Base-by-base conservation (phyloP, 2,888 invertebrate genomes). In the Isotomurus palustris region DNA sequence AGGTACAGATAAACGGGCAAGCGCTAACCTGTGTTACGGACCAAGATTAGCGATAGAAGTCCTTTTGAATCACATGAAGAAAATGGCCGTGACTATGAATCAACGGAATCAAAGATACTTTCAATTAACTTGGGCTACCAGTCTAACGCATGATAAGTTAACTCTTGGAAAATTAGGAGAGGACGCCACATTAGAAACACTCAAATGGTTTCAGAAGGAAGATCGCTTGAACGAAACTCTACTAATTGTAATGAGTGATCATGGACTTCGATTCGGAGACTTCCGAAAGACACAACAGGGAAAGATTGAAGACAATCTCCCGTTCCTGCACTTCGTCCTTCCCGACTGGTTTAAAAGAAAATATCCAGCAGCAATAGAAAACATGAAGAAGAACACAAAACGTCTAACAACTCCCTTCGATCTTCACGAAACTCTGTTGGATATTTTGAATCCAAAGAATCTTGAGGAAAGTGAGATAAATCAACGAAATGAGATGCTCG, bases 251-350 rank as follows among this genome's bases (percentile, higher is more conserved):
- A 79, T 92, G 78, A 92, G 92, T 74, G 94, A 94, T 73, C 94
- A 94, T 72, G 94, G 94, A 0, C 84, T 91, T 58, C 78, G 93
- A 60, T 92, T 88, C 85, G 93, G 92, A 2, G 80, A 80, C 6
- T 90, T 91, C 68, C 80, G 91, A 10, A 79, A 81, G 67, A 92
- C 92, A 0, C 88, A 87, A 75, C 89, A 92, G 28, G 79, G 78
- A 0, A 73, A 76, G 73, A 79, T 93, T 73, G 94, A 95, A 75
- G 93, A 91, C 73, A 82, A 92, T 44, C 79, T 92, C 55, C 94
- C 95, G 0, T 84, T 91, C 64, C 78, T 91, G 29, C 84, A 85
- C 69, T 75, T 89, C 1, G 74, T 84, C 3, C 74, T 91, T 58
- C 94, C 94, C 0, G 74, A 79, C 14, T 85, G 85, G 79, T 88